Percentiles rank a stretch among this genome's conserved stretches.
These are phyloP conservation scores for Gymnocephalus cernua DNA, from an alignment of 2,113 vertebrate genomes.

Conservation along the genomic window DNA sequence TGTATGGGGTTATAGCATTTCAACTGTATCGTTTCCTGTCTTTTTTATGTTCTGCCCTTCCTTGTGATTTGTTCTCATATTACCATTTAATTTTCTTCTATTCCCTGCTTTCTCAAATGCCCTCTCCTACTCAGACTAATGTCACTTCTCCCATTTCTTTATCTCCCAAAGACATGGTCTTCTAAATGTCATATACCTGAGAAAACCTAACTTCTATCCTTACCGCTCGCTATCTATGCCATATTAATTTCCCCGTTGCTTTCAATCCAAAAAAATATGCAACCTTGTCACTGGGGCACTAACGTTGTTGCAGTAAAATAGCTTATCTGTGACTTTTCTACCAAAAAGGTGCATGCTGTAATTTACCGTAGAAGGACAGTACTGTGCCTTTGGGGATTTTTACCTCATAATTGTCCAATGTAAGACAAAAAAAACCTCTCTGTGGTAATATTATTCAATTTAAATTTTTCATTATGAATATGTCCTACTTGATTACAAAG, in stretches of 20 bases:
- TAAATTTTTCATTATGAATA: background rate
- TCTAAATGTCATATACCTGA: conserved; percentile 41
- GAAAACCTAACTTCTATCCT: conserved; percentile 30
- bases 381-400: background rate
- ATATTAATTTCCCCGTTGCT: conserved; percentile 29
- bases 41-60: background rate
- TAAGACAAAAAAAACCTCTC: conserved; percentile 7
- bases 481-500: conserved; percentile 32
- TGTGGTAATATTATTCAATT: conserved; percentile 7
- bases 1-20: background rate
- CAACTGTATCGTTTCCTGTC: background rate
- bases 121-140: conserved; percentile 19
- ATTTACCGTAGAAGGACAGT: conserved; percentile 26
- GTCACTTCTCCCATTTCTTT: conserved; percentile 41
- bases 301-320: background rate
- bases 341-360: conserved; percentile 16
- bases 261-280: conserved; percentile 32
- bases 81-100: conserved; percentile 18
- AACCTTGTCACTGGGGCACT: conserved; percentile 30
- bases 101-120: conserved; percentile 13
- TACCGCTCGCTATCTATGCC: conserved; percentile 11
- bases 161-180: conserved; percentile 38
- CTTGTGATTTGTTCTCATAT: background rate
- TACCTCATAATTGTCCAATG: conserved; percentile 16
- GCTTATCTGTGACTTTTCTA: conserved; percentile 44